Evolutionary conservation across 1,140 invertebrate genomes (phyloP), one percentile per base, ranked within the genome.

Genomic region (Nasonia giraulti): DNA sequence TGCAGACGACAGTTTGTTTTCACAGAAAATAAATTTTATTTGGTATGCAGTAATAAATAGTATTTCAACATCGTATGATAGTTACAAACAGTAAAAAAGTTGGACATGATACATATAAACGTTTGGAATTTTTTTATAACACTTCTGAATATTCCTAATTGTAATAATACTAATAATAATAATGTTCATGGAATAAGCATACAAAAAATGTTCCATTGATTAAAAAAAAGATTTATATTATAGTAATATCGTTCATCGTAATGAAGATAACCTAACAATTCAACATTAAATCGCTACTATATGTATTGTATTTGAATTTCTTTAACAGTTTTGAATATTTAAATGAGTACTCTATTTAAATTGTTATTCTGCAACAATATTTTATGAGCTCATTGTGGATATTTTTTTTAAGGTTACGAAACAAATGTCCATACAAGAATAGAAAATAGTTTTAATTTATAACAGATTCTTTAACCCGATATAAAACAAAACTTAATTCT

Each of bases 11-110:
- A 37, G 47, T 31, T 27, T 78, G 4, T 55, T 33, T 82, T 62
- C 20, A 17, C 23, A 55, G 27, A 83, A 84, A 80, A 84, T 80
- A 80, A 84, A 84, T 37, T 84, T 84, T 84, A 84, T 80, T 84
- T 33, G 7, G 33, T 68, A 6, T 69, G 8, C 3, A n/a, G 6
- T 44, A 79, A 74, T 84, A 79, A 79, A 84, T 84, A 73, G 27
- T 73, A 50, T 27, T 69, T 78, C 37, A 73, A 62, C 17, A 62
- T n/a, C 17, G 20, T 66, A 84, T 14, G 44, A 37, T 8, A 79
- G 10, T 37, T 78, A 78, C 6, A 78, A 77, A 78, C 27, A 71
- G 8, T 83, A 78, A 68, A 83, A 75, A 78, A 71, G 6, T 27
- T 77, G 14, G 62, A 27, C 40, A 69, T 7, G 14, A 5, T 77